A percentile compares a stretch with the other conserved stretches of the same genome.
These are phyloP conservation scores for Acrocephalus kingi DNA, from an alignment of 2,113 vertebrate genomes.

Conservation along the genomic window DNA sequence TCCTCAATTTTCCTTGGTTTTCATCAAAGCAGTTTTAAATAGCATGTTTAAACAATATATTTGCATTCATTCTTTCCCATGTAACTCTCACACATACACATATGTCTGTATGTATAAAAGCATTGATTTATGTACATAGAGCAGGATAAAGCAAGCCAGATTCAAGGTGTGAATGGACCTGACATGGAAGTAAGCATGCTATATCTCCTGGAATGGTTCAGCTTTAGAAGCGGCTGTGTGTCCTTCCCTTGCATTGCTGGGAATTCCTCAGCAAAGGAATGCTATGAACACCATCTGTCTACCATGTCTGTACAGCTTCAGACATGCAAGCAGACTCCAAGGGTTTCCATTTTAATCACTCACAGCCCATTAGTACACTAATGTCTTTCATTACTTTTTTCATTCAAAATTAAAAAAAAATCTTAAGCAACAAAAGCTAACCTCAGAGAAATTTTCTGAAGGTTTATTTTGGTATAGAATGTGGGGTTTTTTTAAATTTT, in stretches of 20 bases:
- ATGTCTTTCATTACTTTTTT: background rate
- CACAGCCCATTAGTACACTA: background rate
- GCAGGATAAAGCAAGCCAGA: background rate
- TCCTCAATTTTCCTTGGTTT: background rate
- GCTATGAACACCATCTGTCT: fast-evolving
- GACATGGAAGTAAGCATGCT: fast-evolving
- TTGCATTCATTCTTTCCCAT: background rate
- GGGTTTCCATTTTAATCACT: background rate
- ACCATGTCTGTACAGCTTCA: background rate
- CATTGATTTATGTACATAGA: background rate
- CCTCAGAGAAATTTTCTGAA: background rate
- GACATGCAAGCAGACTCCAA: background rate
- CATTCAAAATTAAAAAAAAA: background rate
- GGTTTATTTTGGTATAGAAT: background rate
- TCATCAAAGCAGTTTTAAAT: background rate
- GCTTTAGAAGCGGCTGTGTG: background rate
- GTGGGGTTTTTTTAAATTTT: background rate
- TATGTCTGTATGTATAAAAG: background rate
- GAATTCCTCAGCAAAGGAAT: background rate
- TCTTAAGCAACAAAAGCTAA: background rate
- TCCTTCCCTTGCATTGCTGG: background rate
- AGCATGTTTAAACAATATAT: background rate
- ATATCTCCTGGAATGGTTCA: background rate
- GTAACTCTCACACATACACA: background rate
- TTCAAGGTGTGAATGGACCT: background rate